phyloP scores from a whole-genome alignment of 1,140 invertebrate genomes.

The Colletes latitarsis region DNA sequence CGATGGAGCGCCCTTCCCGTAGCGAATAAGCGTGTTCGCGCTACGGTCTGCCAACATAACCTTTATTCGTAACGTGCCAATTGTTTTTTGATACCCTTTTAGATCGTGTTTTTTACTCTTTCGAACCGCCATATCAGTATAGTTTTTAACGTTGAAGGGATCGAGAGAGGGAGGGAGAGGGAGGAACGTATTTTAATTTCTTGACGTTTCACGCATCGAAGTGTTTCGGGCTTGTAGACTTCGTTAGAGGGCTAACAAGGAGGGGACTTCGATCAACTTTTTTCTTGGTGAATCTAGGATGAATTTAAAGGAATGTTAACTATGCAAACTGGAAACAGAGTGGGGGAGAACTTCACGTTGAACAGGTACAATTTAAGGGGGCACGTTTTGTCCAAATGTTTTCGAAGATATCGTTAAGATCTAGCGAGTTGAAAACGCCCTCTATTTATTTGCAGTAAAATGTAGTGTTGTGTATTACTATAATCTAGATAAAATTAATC shows the following conservation, averaged over 20 bases:
- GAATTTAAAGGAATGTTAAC: background rate
- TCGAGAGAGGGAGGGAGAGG: background rate
- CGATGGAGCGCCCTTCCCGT: background rate
- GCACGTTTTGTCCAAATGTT: no score
- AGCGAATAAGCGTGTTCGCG: background rate
- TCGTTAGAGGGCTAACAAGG: background rate
- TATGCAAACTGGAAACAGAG: no score
- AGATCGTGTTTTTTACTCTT: constrained; percentile 30
- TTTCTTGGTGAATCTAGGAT: background rate
- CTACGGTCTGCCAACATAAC: constrained; percentile 13
- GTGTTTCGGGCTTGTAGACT: background rate
- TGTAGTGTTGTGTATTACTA: no score
- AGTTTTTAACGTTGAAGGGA: background rate
- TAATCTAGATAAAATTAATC: no score
- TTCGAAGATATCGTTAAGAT: no score
- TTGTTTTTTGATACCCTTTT: constrained; percentile 41
- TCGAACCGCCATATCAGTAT: constrained; percentile 12
- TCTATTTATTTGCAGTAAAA: no score
- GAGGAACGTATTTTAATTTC: background rate
- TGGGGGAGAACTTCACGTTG: no score
- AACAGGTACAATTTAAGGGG: no score
- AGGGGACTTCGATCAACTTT: constrained; percentile 6
- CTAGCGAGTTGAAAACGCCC: no score
- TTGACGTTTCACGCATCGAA: constrained; percentile 1
- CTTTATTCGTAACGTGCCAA: constrained; percentile 37